phyloP scores from a whole-genome alignment of 2,113 vertebrate species.

The Alexandromys fortis region DNA sequence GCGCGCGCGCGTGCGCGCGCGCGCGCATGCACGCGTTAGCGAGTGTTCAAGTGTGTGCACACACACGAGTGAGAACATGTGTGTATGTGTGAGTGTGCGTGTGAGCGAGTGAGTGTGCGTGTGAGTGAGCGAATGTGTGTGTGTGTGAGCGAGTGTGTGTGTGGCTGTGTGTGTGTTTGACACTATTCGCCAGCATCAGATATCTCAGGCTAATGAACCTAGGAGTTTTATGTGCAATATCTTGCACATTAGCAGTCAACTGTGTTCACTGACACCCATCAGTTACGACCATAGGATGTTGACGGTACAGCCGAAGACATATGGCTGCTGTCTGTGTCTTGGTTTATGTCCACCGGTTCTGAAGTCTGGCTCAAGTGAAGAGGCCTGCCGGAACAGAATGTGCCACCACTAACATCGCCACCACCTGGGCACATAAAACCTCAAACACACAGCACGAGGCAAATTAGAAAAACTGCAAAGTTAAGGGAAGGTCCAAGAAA shows the following conservation, averaged over 20 bases:
- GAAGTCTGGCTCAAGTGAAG: background rate
- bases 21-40: fast-evolving
- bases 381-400: background rate
- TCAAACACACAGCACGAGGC: background rate
- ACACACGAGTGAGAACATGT: too few relatives aligned
- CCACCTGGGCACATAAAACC: background rate
- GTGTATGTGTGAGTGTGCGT: too few relatives aligned
- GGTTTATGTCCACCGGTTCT: background rate
- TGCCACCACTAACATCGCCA: background rate
- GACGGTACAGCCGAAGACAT: background rate
- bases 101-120: background rate
- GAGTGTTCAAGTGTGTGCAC: background rate
- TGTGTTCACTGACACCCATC: background rate
- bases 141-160: background rate
- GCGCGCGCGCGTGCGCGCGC: background rate
- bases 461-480: background rate
- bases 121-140: background rate
- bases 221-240: background rate
- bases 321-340: background rate
- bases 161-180: background rate
- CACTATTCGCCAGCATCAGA: background rate
- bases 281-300: background rate
- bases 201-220: background rate
- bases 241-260: background rate
- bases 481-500: background rate